Conservation (phyloP, 2,888 invertebrate species). For the Volucella bombylans region DNA sequence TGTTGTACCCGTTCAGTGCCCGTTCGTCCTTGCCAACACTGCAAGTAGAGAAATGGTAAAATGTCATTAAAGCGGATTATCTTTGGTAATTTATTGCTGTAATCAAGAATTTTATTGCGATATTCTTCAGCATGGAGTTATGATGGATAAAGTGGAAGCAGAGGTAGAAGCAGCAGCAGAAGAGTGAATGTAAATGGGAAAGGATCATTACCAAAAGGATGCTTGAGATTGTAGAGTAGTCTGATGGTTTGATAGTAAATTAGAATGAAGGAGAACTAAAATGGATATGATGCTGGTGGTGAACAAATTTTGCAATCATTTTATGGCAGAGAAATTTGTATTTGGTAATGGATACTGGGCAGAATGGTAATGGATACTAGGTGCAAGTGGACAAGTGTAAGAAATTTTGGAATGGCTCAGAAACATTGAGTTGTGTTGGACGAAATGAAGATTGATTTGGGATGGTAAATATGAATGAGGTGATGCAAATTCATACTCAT, state of each 20-base stretch:
- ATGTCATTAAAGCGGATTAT: conserved; percentile 73
- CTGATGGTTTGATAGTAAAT: conserved; percentile 43
- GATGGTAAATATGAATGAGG: too few species aligned
- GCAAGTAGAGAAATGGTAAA: conserved; percentile 73
- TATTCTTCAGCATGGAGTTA: conserved; percentile 68
- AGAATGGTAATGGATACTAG: background rate
- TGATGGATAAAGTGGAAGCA: conserved; percentile 63
- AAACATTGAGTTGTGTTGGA: conserved; percentile 1
- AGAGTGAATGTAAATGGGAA: conserved; percentile 62
- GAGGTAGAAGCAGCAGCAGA: too few species aligned
- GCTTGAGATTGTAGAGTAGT: conserved; percentile 1
- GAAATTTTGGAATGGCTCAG: conserved; percentile 29
- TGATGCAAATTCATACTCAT: too few species aligned
- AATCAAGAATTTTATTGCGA: conserved; percentile 73
- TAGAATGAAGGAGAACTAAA: conserved; percentile 47
- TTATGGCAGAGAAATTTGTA: conserved; percentile 17
- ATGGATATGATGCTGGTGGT: conserved; percentile 53
- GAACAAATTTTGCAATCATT: conserved; percentile 45
- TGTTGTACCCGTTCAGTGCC: conserved; percentile 28
- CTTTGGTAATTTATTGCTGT: conserved; percentile 72
- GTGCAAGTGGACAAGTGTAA: background rate
- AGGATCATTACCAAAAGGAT: conserved; percentile 65
- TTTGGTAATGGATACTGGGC: background rate
- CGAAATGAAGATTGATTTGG: too few species aligned
- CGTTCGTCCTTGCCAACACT: conserved; percentile 48